phyloP scores from a whole-genome alignment of 2,113 vertebrate species.

The Tylochromis polylepis region DNA sequence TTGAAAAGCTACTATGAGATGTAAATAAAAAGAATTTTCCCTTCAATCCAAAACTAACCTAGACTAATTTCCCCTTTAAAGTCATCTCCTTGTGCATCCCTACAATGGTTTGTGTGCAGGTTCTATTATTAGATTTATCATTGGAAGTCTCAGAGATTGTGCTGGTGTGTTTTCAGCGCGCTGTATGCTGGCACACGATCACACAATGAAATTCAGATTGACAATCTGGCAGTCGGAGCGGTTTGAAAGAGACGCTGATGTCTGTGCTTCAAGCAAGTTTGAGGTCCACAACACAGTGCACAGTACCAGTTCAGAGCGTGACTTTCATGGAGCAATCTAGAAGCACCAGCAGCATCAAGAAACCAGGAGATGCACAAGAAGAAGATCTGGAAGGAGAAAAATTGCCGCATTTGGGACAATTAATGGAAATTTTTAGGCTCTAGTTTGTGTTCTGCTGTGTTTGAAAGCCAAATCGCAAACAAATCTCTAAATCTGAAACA shows the following conservation, averaged over 20 bases:
- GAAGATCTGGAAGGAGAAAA: not conserved
- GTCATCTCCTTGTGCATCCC: not conserved
- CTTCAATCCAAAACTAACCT: accelerated
- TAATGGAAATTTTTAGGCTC: not conserved
- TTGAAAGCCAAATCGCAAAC: not conserved
- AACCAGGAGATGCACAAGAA: not conserved
- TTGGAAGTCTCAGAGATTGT: not conserved
- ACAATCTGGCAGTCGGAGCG: not conserved
- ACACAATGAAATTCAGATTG: not conserved
- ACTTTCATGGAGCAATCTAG: not conserved
- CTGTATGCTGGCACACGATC: not conserved
- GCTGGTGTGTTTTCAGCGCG: not conserved
- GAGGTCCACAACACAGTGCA: not conserved
- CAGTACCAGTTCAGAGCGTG: not conserved
- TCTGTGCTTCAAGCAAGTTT: not conserved
- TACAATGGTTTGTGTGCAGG: not conserved
- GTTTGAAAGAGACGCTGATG: not conserved
- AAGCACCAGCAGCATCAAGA: not conserved
- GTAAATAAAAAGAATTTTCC: not conserved
- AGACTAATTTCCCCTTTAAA: not conserved
- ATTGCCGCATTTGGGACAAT: not conserved
- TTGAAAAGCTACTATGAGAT: accelerated
- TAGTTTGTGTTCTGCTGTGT: not conserved
- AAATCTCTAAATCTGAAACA: not conserved
- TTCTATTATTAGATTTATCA: not conserved